Percentiles rank a stretch among this genome's conserved stretches.
Conservation (phyloP, 2,888 invertebrate species). For the Nephrocerus scutellatus region DNA sequence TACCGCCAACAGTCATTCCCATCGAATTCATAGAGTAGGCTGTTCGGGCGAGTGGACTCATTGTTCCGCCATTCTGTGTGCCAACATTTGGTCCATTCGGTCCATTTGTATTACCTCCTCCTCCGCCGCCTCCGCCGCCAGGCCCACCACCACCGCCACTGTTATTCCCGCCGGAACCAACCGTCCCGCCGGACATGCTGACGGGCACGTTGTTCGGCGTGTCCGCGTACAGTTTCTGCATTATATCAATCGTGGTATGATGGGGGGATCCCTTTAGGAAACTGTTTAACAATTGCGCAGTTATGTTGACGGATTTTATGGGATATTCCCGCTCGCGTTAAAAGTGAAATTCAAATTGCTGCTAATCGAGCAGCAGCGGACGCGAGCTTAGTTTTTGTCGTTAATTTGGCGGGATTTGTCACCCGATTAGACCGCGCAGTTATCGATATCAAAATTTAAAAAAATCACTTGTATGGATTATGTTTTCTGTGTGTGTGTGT, state of each 20-base stretch:
- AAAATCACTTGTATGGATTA: too few species aligned
- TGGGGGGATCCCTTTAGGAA: constrained; percentile 45
- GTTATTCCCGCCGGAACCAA: constrained; percentile 30
- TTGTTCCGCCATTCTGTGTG: constrained; percentile 55
- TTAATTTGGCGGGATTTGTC: too few species aligned
- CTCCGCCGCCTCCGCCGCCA: constrained; percentile 28
- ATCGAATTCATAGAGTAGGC: constrained; percentile 71
- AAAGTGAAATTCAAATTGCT: constrained; percentile 15
- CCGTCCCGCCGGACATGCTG: constrained; percentile 51
- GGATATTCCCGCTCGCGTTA: constrained; percentile 1
- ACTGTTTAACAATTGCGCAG: constrained; percentile 43
- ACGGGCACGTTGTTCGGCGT: constrained; percentile 41
- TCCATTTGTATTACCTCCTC: constrained; percentile 23
- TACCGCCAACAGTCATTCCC: constrained; percentile 62
- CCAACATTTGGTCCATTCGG: constrained; percentile 31
- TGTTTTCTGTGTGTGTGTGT: too few species aligned
- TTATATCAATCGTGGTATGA: constrained; percentile 46
- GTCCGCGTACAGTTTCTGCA: constrained; percentile 48
- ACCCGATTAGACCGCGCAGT: too few species aligned
- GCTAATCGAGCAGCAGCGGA: neutral
- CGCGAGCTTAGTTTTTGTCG: too few species aligned
- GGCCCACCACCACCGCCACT: constrained; percentile 28
- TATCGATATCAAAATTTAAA: constrained; percentile 1
- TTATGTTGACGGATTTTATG: constrained; percentile 40
- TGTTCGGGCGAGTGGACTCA: constrained; percentile 69